Evolutionary conservation across 2,797 vertebrate genomes (phyloP), one percentile per base, ranked within the genome.

Genomic region (Manis javanica): DNA sequence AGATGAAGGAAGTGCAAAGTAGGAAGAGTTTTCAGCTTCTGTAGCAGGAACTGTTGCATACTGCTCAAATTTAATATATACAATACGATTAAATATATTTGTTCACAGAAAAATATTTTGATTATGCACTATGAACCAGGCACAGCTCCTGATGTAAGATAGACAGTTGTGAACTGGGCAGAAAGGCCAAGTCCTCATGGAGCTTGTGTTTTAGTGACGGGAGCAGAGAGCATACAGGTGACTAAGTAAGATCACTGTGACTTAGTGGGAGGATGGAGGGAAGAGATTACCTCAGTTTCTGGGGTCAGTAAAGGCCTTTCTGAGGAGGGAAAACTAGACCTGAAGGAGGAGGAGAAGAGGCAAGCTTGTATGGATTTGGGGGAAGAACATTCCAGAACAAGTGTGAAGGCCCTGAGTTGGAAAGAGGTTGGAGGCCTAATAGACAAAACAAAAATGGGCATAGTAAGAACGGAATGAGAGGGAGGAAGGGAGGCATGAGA

Each of bases 361-460:
- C 31, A 13, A 34, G 3, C 15, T 19, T 1, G 9, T 53, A 64
- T 6, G 23, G 46, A 53, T 10, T 19, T 68, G 64, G 49, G 24
- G 11, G 12, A 13, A 39, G n/a, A 69, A 21, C 2, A 4, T 53
- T 29, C 49, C 23, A 34, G 49, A 64, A n/a, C 9, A 39, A 7
- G 23, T 18, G 5, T 57, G 39, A 26, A 79, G 8, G 34, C 23
- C 34, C 53, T 9, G 2, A 26, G 23, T 16, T 10, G 46, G 24
- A 34, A 34, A 55, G 64, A 24, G 11, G 16, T 69, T 11, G 11
- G 49, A 53, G 21, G 64, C 23, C 49, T 29, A 21, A 39, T 5
- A 1, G 3, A 21, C 6, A 21, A 13, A 64, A 64, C 21, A 46
- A 49, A 34, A 19, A 21, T 1, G 1, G 15, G 23, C 3, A 19